Evolutionary conservation across 2,888 invertebrate genomes (phyloP).

Genomic region (Arge pagana): DNA sequence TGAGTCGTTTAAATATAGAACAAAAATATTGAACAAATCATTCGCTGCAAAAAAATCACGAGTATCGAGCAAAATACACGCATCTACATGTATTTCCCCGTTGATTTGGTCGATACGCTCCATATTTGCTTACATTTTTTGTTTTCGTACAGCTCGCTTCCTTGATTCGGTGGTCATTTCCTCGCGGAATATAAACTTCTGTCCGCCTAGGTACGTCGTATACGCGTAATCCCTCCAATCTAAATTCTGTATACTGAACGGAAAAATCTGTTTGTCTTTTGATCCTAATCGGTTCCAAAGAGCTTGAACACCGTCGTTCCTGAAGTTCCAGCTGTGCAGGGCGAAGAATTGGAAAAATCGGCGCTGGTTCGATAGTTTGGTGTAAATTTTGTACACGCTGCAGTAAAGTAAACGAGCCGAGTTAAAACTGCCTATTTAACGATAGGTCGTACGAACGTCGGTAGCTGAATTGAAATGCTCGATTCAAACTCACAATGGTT

Average conservation of each 20-base stretch:
- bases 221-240: constrained; percentile 3
- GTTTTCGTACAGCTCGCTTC: no score
- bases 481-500: constrained; percentile 71
- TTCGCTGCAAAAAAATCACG: no score
- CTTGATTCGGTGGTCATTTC: no score
- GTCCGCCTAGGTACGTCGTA: no score
- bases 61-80: no score
- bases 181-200: no score
- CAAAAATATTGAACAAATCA: no score
- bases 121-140: no score
- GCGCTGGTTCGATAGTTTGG: constrained; percentile 64
- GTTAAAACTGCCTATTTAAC: not conserved
- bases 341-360: constrained; percentile 75
- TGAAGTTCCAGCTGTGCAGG: constrained; percentile 75
- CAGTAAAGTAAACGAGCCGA: not conserved
- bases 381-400: constrained; percentile 60
- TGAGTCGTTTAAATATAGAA: no score
- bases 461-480: not conserved
- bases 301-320: constrained; percentile 65
- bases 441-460: not conserved
- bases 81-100: no score
- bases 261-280: constrained; percentile 65
- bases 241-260: not conserved
- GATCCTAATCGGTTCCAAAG: constrained; percentile 61
- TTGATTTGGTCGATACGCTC: no score